These are phyloP conservation scores for Drosophila ezoana DNA, from an alignment of 2,888 invertebrate species.

Conservation along the genomic window DNA sequence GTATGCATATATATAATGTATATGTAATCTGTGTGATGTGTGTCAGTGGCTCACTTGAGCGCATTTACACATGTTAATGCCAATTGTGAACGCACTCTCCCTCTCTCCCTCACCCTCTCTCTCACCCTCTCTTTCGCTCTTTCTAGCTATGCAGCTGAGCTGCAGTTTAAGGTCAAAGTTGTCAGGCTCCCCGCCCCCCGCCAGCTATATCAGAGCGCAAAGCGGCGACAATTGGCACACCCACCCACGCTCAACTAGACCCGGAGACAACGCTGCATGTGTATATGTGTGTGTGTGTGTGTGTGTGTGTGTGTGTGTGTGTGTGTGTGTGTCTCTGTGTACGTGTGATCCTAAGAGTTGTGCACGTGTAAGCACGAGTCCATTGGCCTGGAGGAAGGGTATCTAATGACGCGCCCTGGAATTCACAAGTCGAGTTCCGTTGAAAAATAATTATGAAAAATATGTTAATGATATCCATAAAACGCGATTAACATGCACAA, in stretches of 20 bases:
- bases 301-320: background rate
- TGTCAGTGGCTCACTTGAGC: conserved; percentile 82
- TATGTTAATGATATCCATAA: conserved; percentile 42
- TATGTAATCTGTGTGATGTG: conserved; percentile 48
- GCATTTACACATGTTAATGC: conserved; percentile 76
- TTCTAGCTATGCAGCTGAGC: conserved; percentile 25
- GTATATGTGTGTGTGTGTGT: background rate
- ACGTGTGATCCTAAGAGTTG: background rate
- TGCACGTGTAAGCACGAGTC: conserved; percentile 58
- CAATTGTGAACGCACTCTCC: conserved; percentile 55
- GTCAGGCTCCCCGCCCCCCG: conserved; percentile 39
- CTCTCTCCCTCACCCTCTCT: conserved; percentile 4
- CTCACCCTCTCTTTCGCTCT: background rate
- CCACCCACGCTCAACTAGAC: conserved; percentile 61
- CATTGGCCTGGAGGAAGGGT: conserved; percentile 67
- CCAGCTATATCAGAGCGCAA: conserved; percentile 9
- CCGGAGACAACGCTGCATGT: background rate
- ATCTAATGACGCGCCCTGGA: conserved; percentile 65
- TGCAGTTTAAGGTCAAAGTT: conserved; percentile 83
- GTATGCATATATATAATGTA: conserved; percentile 14
- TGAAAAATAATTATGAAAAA: conserved; percentile 49
- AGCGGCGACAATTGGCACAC: conserved; percentile 65
- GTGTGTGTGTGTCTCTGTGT: background rate
- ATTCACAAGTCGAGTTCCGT: conserved; percentile 61
- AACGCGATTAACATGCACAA: background rate